Base-by-base conservation (phyloP, 1,140 invertebrate genomes). In the Tetragonula clypearis region DNA sequence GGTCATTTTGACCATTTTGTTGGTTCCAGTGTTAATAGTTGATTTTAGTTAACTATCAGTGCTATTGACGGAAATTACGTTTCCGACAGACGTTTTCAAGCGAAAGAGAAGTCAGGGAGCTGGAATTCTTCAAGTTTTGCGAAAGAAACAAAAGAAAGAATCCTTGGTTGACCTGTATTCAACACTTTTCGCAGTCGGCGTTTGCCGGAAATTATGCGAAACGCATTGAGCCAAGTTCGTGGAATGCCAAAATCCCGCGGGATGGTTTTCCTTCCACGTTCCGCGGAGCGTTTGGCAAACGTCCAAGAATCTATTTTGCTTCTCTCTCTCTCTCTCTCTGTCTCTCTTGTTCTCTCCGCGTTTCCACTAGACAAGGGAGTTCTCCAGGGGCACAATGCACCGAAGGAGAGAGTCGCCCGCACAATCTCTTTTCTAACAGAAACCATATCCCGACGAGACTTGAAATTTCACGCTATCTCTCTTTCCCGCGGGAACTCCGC, bases 341-440 rank as follows among this genome's bases (percentile, higher is more conserved):
- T 35, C 19, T 30, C 73, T 35, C 41, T 49, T 0, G 41, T 49
- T 49, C 55, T 58, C 26, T 30, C 53, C 21, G 11, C 6, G 4
- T 65, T 53, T 49, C 85, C 71, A 55, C 78, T 84, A 84, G 84
- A 89, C 55, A 79, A 69, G 62, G 66, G 60, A 83, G 76, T 79
- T 88, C 80, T 80, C 79, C 73, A 60, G 79, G 66, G 84, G 88
- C 30, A 89, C 88, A 88, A 88, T 88, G 87, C 87, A 88, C 87
- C 87, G 68, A 12, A 60, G n/a, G n/a, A 55, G 55, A 49, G 55
- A 49, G 85, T 75, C 66, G 60, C 53, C 2, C 49, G 30, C 3
- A 71, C 68, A 75, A 86, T 84, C 82, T 86, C 73, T 86, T 35
- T 78, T 86, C 79, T 79, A 30, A 87, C 82, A 69, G 79, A 84